Evolutionary conservation across 2,113 vertebrate species (phyloP).

Genomic region (Amblyornis subalaris): DNA sequence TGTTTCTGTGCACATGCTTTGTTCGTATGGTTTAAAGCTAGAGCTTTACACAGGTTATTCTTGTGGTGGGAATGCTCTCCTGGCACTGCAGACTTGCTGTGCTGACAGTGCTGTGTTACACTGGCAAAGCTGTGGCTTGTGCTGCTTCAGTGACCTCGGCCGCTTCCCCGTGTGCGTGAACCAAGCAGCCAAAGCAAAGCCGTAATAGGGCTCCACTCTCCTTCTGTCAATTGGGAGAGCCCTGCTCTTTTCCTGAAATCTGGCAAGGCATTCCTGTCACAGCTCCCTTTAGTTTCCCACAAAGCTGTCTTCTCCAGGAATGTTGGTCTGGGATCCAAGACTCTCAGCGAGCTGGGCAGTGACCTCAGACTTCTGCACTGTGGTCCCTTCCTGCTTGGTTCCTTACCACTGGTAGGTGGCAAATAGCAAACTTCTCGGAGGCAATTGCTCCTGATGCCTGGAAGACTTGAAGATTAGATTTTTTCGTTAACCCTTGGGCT

Average conservation of each 20-base stretch:
- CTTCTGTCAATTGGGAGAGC: background rate
- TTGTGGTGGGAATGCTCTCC: background rate
- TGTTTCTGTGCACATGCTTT: background rate
- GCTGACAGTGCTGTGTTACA: background rate
- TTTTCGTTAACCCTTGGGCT: background rate
- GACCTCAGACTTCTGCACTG: background rate
- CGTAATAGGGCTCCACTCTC: rapidly evolving
- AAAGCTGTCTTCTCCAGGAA: background rate
- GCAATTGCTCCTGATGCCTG: background rate
- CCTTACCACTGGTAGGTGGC: background rate
- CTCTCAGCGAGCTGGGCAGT: background rate
- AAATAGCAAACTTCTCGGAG: background rate
- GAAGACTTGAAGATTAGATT: background rate
- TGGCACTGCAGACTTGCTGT: background rate
- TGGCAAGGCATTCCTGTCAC: background rate
- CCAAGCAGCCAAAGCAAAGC: background rate
- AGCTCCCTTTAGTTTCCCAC: background rate
- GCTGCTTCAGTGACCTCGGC: background rate
- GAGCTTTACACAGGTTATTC: background rate
- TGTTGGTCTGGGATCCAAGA: background rate
- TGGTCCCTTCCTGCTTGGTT: background rate
- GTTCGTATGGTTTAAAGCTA: background rate
- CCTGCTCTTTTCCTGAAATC: background rate
- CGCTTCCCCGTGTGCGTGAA: rapidly evolving
- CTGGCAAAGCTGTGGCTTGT: background rate